A percentile compares a stretch with the other conserved stretches of the same genome.
These are phyloP conservation scores for Octopus bimaculoides DNA, from an alignment of 1,140 invertebrate genomes.

Conservation along the genomic window DNA sequence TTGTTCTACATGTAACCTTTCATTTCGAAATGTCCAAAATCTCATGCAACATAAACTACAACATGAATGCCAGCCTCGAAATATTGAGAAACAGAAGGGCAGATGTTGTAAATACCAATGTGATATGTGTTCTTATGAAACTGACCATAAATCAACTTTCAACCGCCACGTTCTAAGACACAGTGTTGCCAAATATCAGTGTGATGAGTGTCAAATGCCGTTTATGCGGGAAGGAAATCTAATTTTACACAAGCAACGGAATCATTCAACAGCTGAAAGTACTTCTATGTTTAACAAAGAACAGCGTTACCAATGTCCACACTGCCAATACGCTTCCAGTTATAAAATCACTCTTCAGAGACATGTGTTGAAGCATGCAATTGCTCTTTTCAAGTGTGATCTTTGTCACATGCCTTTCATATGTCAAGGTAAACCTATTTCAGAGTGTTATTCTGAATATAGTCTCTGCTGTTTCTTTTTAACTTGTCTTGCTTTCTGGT, in stretches of 20 bases:
- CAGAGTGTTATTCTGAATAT: too few relatives aligned
- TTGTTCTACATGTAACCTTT: conserved; percentile 30
- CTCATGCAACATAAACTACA: conserved; percentile 27
- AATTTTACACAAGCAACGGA: conserved; percentile 25
- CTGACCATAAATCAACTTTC: conserved; percentile 35
- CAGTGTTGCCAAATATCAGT: conserved; percentile 24
- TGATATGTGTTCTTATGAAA: conserved; percentile 34
- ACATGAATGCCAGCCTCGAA: conserved; percentile 14
- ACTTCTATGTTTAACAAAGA: background rate
- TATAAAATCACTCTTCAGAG: conserved; percentile 31
- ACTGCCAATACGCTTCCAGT: conserved; percentile 29
- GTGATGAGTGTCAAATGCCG: conserved; percentile 31
- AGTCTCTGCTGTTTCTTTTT: too few relatives aligned
- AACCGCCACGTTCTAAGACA: conserved; percentile 34
- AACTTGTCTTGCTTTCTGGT: too few relatives aligned
- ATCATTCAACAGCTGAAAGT: conserved; percentile 18
- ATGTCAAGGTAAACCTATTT: conserved; percentile 19
- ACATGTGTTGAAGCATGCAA: conserved; percentile 28
- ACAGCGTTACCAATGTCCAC: conserved; percentile 22
- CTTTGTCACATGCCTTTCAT: conserved; percentile 32
- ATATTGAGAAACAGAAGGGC: background rate
- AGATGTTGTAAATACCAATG: conserved; percentile 29
- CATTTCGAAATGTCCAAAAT: conserved; percentile 28
- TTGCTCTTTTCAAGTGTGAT: conserved; percentile 26
- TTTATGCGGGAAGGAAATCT: conserved; percentile 30